Percentiles rank a stretch among this genome's conserved stretches.
These are phyloP conservation scores for Drosophila insularis DNA, from an alignment of 1,140 invertebrate species.

Conservation along the genomic window DNA sequence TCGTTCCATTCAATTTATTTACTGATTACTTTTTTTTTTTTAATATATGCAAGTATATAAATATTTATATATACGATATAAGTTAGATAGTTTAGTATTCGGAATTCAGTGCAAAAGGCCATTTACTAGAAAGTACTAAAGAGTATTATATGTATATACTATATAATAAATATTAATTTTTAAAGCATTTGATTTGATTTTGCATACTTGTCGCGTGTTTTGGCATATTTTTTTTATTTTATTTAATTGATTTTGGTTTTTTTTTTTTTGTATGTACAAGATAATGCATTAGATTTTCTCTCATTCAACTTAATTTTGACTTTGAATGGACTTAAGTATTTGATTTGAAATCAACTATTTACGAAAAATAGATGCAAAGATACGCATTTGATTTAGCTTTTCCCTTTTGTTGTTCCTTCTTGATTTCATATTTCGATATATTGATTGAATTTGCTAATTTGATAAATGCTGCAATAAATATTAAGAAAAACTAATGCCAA, in stretches of 20 bases:
- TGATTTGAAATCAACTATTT: conserved; percentile 73
- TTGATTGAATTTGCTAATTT: conserved; percentile 61
- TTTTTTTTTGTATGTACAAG: conserved; percentile 33
- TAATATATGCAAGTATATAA: background rate
- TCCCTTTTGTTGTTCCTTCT: conserved; percentile 29
- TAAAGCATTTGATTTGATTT: conserved; percentile 24
- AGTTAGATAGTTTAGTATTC: too few relatives aligned
- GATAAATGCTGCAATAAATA: conserved; percentile 65
- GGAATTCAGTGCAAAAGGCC: conserved; percentile 59
- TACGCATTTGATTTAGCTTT: conserved; percentile 68
- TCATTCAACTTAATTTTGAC: background rate
- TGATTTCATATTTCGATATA: conserved; percentile 31
- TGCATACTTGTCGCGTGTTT: conserved; percentile 47
- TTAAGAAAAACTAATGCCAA: background rate
- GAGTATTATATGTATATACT: conserved; percentile 47
- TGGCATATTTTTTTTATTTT: conserved; percentile 32
- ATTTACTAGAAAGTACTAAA: conserved; percentile 39
- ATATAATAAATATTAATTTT: background rate
- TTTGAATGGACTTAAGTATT: conserved; percentile 17
- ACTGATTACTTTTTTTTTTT: conserved; percentile 12
- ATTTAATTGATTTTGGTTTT: conserved; percentile 26
- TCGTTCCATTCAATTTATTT: conserved; percentile 17
- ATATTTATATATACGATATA: too few relatives aligned
- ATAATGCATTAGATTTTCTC: conserved; percentile 26
- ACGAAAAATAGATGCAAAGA: conserved; percentile 83